Conservation (phyloP, 2,888 invertebrate genomes). For the Hemithea aestivaria region DNA sequence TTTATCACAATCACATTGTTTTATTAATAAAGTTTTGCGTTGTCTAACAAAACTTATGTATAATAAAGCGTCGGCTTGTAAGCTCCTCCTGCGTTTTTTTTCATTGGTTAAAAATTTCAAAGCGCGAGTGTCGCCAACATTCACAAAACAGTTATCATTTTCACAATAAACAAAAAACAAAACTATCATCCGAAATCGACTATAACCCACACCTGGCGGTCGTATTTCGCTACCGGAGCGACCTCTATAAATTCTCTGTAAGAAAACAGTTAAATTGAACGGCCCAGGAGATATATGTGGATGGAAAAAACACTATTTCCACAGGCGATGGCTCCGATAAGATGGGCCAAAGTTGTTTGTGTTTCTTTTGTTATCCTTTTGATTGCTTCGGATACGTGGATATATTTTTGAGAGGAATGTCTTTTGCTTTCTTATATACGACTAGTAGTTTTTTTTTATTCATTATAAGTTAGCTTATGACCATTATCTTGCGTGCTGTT, state of each 20-base stretch:
- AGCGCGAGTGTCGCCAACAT: slow-evolving; percentile 6
- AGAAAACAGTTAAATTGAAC: slow-evolving; percentile 75
- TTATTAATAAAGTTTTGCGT: no score
- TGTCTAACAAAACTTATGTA: no score
- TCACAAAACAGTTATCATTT: slow-evolving; percentile 22
- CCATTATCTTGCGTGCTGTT: no score
- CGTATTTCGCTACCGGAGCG: slow-evolving; percentile 37
- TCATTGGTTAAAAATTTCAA: slow-evolving; percentile 14
- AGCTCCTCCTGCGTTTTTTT: no score
- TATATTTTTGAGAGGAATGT: slow-evolving; percentile 4
- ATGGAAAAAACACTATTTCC: slow-evolving; percentile 57
- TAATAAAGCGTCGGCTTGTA: no score
- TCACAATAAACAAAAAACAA: slow-evolving; percentile 26
- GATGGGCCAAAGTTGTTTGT: slow-evolving; percentile 33
- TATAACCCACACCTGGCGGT: slow-evolving; percentile 39
- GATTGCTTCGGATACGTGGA: slow-evolving; percentile 12
- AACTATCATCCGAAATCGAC: slow-evolving; percentile 30
- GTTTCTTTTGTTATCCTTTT: slow-evolving; percentile 26
- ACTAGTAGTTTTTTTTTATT: no score
- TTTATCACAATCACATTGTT: no score
- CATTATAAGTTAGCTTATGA: no score
- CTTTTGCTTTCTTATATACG: no score
- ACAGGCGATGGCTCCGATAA: slow-evolving; percentile 30
- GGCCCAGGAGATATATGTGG: slow-evolving; percentile 59
- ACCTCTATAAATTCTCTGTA: slow-evolving; percentile 59